A percentile compares a stretch with the other conserved stretches of the same genome.
These are phyloP conservation scores for Stenchaetothrips biformis DNA, from an alignment of 2,888 invertebrate species.

Conservation along the genomic window DNA sequence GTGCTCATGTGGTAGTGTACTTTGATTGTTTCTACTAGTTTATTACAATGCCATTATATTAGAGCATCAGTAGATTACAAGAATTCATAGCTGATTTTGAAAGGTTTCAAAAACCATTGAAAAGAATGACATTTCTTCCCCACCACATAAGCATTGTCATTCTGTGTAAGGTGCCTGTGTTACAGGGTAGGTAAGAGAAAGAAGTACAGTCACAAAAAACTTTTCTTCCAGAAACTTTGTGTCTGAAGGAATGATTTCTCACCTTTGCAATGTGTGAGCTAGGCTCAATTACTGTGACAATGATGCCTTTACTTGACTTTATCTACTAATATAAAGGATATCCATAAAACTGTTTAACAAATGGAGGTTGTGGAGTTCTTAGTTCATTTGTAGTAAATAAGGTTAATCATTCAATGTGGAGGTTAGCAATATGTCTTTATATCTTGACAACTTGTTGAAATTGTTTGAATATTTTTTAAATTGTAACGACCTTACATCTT, in stretches of 20 bases:
- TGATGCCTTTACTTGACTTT: background rate
- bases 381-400: too few relatives aligned
- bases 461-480: constrained; percentile 4
- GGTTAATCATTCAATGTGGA: too few relatives aligned
- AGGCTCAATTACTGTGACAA: background rate
- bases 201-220: too few relatives aligned
- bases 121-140: background rate
- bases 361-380: too few relatives aligned
- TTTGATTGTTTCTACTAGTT: background rate
- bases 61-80: background rate
- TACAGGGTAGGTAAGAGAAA: background rate
- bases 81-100: background rate
- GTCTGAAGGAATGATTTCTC: background rate
- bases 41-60: too few relatives aligned
- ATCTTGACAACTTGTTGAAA: background rate
- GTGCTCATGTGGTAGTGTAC: constrained; percentile 6
- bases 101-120: background rate
- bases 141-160: background rate
- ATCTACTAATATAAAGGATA: background rate
- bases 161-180: background rate
- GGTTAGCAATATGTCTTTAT: background rate
- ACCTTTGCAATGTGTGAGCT: background rate
- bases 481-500: background rate
- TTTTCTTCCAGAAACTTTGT: background rate
- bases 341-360: too few relatives aligned